Conservation (phyloP, 2,888 invertebrate genomes). For the Athalia cordata region DNA sequence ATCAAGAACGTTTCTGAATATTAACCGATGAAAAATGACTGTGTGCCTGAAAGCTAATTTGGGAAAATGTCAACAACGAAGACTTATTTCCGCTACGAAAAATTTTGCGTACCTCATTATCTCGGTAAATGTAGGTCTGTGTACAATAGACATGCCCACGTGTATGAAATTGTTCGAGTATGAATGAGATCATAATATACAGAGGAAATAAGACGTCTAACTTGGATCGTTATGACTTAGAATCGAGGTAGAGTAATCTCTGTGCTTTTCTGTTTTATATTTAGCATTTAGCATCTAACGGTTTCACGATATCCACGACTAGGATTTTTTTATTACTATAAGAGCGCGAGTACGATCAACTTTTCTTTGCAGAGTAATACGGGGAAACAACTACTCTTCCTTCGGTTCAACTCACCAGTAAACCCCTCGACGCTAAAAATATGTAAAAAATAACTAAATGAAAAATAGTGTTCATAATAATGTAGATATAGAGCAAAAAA, state of each 20-base stretch:
- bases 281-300: neutral
- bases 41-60: neutral
- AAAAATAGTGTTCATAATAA: neutral
- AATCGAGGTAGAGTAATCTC: neutral
- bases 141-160: too few species aligned
- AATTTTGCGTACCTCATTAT: neutral
- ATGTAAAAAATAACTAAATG: neutral
- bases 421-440: constrained; percentile 37
- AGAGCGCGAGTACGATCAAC: constrained; percentile 13
- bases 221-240: neutral
- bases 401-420: constrained; percentile 32
- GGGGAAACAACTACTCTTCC: constrained; percentile 35
- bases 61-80: neutral
- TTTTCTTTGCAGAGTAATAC: constrained; percentile 27
- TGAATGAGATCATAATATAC: constrained; percentile 2
- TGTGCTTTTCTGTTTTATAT: neutral
- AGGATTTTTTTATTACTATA: constrained; percentile 9
- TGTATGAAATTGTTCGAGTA: neutral
- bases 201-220: neutral
- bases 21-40: constrained; percentile 10
- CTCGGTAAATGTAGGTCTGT: neutral
- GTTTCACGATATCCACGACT: neutral
- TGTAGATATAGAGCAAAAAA: neutral
- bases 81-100: constrained; percentile 9
- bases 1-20: neutral